Evolutionary conservation across 2,888 invertebrate genomes (phyloP).

Genomic region (Dorcus hopei): DNA sequence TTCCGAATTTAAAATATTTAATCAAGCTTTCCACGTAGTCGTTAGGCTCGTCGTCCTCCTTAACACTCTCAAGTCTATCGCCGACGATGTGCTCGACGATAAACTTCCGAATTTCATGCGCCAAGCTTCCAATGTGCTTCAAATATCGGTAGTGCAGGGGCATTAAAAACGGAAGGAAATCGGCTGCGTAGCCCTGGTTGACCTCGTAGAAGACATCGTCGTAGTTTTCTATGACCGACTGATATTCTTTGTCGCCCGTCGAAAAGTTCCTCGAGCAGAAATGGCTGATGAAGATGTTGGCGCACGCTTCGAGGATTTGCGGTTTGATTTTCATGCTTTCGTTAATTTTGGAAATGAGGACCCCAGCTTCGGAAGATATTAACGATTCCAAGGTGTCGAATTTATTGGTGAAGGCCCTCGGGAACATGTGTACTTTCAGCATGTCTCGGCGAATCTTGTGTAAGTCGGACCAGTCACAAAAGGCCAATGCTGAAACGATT

Average conservation of each 20-base stretch:
- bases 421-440: conserved; percentile 58
- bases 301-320: conserved; percentile 53
- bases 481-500: conserved; percentile 58
- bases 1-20: conserved; percentile 50
- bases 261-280: conserved; percentile 57
- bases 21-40: conserved; percentile 62
- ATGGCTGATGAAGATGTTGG: conserved; percentile 61
- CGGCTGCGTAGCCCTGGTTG: conserved; percentile 65
- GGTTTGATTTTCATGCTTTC: conserved; percentile 44
- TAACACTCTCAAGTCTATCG: conserved; percentile 45
- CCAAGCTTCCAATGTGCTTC: conserved; percentile 51
- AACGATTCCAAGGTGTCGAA: conserved; percentile 54
- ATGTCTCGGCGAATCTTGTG: conserved; percentile 61
- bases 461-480: conserved; percentile 65
- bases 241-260: conserved; percentile 49
- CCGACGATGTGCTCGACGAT: conserved; percentile 53
- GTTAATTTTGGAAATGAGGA: conserved; percentile 39
- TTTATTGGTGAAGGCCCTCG: conserved; percentile 55
- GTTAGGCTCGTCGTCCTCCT: conserved; percentile 39
- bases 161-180: conserved; percentile 62
- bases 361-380: conserved; percentile 47
- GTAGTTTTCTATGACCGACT: conserved; percentile 54
- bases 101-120: conserved; percentile 55
- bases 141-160: conserved; percentile 55
- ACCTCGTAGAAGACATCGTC: conserved; percentile 66